Conservation (phyloP, 2,113 vertebrate species). For the Turdus rufiventris region DNA sequence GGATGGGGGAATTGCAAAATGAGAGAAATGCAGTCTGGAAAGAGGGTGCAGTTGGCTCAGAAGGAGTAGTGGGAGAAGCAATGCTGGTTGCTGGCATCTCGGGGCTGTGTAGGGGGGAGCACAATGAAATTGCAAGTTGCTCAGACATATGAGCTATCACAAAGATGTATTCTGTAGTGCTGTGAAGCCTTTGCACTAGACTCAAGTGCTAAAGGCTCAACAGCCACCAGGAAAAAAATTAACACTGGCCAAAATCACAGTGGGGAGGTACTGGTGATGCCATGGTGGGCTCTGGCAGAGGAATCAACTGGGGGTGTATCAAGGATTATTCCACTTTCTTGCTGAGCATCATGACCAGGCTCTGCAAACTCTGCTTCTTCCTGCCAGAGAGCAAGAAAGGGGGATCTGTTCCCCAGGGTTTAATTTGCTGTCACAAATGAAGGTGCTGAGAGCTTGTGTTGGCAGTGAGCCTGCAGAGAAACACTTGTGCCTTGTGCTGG, state of each 20-base stretch:
- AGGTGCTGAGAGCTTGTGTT: not conserved
- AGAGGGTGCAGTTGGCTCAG: not conserved
- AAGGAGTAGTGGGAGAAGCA: not conserved
- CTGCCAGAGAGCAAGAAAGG: not conserved
- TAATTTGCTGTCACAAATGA: fast-evolving
- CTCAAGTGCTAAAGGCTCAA: not conserved
- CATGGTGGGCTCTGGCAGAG: not conserved
- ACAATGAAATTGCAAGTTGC: not conserved
- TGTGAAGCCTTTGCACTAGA: not conserved
- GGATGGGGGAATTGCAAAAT: not conserved
- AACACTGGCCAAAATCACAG: not conserved
- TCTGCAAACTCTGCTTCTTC: not conserved
- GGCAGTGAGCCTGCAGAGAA: not conserved
- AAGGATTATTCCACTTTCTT: not conserved
- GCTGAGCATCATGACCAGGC: not conserved
- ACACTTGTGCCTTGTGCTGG: not conserved
- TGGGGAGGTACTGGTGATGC: not conserved
- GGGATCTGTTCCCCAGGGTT: not conserved
- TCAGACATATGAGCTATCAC: not conserved
- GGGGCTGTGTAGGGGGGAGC: not conserved
- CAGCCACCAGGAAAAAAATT: not conserved
- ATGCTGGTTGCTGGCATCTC: not conserved
- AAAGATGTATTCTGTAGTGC: not conserved
- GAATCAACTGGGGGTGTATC: fast-evolving
- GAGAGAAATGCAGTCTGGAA: not conserved